A percentile compares a stretch with the other conserved stretches of the same genome.
Conservation (phyloP, 2,888 invertebrate species). For the Pemphredon lugubris region DNA sequence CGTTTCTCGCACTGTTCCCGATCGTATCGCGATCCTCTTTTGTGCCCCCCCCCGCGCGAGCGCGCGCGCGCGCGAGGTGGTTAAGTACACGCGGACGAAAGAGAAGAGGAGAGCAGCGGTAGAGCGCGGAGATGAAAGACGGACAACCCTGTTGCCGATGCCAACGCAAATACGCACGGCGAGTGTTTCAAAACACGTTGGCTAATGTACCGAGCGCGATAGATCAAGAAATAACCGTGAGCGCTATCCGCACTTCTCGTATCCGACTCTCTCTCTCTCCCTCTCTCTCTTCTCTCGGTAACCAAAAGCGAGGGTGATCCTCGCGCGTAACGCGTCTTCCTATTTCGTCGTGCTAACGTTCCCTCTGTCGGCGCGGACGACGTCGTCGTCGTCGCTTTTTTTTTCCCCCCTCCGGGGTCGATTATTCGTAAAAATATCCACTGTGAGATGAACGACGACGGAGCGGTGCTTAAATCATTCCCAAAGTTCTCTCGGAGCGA, state of each 20-base stretch:
- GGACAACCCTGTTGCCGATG: slow-evolving; percentile 70
- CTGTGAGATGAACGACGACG: no score
- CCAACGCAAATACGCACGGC: slow-evolving; percentile 79
- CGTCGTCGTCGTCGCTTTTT: no score
- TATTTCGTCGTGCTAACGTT: slow-evolving; percentile 4
- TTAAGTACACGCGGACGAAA: slow-evolving; percentile 14
- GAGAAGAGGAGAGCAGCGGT: slow-evolving; percentile 36
- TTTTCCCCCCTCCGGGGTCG: not conserved
- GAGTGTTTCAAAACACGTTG: slow-evolving; percentile 80
- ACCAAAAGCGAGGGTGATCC: slow-evolving; percentile 33
- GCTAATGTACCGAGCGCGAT: slow-evolving; percentile 77
- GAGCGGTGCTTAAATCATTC: no score
- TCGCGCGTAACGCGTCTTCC: slow-evolving; percentile 30
- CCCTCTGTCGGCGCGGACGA: not conserved
- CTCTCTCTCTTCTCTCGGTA: no score
- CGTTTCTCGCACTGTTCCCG: not conserved
- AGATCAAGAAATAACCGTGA: slow-evolving; percentile 75
- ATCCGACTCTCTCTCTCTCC: no score
- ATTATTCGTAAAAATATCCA: no score
- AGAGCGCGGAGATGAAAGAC: slow-evolving; percentile 74
- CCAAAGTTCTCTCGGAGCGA: no score
- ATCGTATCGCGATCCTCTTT: slow-evolving; percentile 26
- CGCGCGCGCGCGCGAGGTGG: slow-evolving; percentile 34
- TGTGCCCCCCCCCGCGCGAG: no score
- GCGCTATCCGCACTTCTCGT: slow-evolving; percentile 56